Base-by-base conservation (phyloP, 2,113 vertebrate genomes). In the Psettodes erumei region DNA sequence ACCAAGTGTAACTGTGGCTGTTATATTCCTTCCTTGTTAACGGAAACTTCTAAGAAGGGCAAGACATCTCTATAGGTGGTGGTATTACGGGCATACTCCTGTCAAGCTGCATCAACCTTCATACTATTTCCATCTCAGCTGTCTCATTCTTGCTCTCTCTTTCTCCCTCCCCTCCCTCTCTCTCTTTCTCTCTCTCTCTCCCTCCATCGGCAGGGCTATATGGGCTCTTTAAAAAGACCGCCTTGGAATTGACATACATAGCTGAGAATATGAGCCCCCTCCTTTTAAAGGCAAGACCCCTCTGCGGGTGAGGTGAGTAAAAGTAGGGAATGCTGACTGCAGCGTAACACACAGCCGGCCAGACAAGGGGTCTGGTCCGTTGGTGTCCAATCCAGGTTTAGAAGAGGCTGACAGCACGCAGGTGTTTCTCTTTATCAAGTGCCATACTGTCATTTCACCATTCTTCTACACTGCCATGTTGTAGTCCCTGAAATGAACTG, bases 201-300 rank as follows among this genome's bases (percentile, higher is more conserved):
- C 12, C 48, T 53, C 50, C 28, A 10, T n/a, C n/a, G 27, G 64
- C 42, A 8, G 33, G 35, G 71, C 83, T 71, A 27, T 71, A 27
- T 8, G 37, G 70, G 48, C 74, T 71, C 86, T 88, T 93, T 89
- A 90, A 92, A 90, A 91, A 87, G 86, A 85, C 89, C 75, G 73
- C 85, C 90, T 89, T 92, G 92, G 90, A 93, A 94, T 93, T 84
- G 90, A 94, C 88, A 91, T 90, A 94, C 83, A 82, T 90, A 89
- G 91, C 89, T 78, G 87, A 92, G 91, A 93, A 94, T 90, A 92
- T 88, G 90, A 92, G 88, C 85, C 83, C 83, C 76, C 58, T 89
- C 92, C 94, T 86, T 94, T 94, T 93, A 94, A 94, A 94, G 94
- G 83, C 91, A 94, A 74, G 75, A 63, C 71, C 71, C 70, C 71